phyloP scores from a whole-genome alignment of 2,113 vertebrate species.

The Silurus asotus region DNA sequence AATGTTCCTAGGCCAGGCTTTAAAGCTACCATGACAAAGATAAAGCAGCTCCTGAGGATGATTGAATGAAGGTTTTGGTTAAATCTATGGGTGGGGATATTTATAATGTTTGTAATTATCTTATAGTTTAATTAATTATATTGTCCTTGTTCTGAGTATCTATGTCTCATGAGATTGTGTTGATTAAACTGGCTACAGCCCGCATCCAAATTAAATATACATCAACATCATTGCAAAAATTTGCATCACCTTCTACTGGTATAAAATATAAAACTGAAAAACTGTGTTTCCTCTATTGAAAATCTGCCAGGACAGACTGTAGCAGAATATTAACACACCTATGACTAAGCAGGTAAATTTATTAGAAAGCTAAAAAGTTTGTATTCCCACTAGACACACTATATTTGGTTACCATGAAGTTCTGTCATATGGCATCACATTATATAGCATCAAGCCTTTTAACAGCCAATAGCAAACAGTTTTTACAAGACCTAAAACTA shows the following conservation, averaged over 20 bases:
- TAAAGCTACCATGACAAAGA: neutral
- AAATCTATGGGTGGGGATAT: neutral
- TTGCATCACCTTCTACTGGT: neutral
- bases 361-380: neutral
- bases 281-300: neutral
- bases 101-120: neutral
- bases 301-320: neutral
- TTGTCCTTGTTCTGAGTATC: neutral
- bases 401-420: neutral
- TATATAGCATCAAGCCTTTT: neutral
- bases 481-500: neutral
- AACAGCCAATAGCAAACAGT: neutral
- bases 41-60: neutral
- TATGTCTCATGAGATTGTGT: neutral
- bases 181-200: conserved; percentile 5
- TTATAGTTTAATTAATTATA: neutral
- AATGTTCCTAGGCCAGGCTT: neutral
- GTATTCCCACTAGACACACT: neutral
- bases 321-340: neutral
- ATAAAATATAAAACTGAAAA: neutral
- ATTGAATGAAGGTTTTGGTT: neutral
- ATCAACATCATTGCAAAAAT: neutral
- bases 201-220: neutral
- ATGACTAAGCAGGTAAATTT: neutral
- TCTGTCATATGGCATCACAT: too few species aligned